These are phyloP conservation scores for Mesoclemmys tuberculata DNA, from an alignment of 2,113 vertebrate species.

Conservation along the genomic window DNA sequence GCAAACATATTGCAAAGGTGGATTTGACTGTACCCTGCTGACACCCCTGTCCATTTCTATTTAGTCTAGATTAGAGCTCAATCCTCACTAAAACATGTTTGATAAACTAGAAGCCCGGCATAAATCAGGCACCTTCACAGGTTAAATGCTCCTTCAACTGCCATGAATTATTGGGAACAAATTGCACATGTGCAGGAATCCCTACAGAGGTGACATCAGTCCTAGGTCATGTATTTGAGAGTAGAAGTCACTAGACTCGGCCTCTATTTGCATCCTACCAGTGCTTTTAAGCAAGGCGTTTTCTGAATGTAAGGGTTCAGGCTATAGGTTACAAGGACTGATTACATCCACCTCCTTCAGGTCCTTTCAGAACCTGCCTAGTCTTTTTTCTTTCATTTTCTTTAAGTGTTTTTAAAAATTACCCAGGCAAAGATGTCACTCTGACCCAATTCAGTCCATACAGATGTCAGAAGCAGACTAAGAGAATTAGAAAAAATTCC, in stretches of 20 bases:
- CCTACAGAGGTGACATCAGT: neutral
- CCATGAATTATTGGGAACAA: neutral
- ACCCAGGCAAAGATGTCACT: neutral
- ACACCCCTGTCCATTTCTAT: neutral
- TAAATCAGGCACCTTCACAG: constrained; percentile 5
- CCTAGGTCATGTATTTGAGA: neutral
- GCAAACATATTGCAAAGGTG: neutral
- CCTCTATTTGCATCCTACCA: neutral
- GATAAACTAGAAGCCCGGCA: neutral
- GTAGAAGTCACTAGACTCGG: neutral
- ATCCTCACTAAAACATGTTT: neutral
- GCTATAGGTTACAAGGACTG: neutral
- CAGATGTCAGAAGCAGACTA: neutral
- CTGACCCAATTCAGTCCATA: neutral
- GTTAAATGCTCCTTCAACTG: neutral
- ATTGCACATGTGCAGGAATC: neutral
- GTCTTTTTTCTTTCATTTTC: neutral
- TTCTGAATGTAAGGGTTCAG: neutral
- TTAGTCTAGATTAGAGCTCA: neutral
- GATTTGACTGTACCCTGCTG: neutral
- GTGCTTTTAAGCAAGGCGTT: neutral
- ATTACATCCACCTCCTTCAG: neutral
- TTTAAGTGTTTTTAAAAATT: neutral
- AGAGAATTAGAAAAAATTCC: neutral
- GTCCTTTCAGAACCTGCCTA: neutral